phyloP scores from a whole-genome alignment of 2,797 vertebrate genomes.

The Urophycis tenuis region DNA sequence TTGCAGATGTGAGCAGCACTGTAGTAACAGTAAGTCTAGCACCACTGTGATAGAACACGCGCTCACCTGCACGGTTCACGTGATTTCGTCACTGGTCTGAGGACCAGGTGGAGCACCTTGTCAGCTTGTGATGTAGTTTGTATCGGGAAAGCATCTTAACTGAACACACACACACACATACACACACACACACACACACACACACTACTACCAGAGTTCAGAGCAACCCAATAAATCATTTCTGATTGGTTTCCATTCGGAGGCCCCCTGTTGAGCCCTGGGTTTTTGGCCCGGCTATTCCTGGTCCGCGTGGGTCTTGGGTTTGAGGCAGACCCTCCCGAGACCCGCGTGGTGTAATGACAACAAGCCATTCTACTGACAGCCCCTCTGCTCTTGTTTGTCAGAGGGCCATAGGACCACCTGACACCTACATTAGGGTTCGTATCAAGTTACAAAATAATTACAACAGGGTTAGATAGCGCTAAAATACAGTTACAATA shows the following conservation, averaged over 20 bases:
- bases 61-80: too few species aligned
- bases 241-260: slow-evolving; percentile 7
- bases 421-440: slow-evolving; percentile 18
- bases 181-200: neutral
- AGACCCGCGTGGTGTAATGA: slow-evolving; percentile 37
- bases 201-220: neutral
- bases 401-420: slow-evolving; percentile 47
- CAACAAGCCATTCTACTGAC: slow-evolving; percentile 64
- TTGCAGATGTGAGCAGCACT: too few species aligned
- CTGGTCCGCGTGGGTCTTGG: slow-evolving; percentile 41
- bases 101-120: too few species aligned
- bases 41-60: too few species aligned
- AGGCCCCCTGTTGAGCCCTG: slow-evolving; percentile 38
- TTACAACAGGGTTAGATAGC: too few species aligned
- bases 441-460: too few species aligned
- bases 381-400: slow-evolving; percentile 59
- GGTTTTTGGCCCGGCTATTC: slow-evolving; percentile 44
- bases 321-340: slow-evolving; percentile 30
- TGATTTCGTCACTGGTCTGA: too few species aligned
- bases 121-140: too few species aligned
- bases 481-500: too few species aligned
- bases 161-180: neutral
- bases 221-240: too few species aligned
- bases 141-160: too few species aligned
- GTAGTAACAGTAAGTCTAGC: too few species aligned